Evolutionary conservation across 1,140 invertebrate species (phyloP).

Genomic region (Sitobion miscanthi): DNA sequence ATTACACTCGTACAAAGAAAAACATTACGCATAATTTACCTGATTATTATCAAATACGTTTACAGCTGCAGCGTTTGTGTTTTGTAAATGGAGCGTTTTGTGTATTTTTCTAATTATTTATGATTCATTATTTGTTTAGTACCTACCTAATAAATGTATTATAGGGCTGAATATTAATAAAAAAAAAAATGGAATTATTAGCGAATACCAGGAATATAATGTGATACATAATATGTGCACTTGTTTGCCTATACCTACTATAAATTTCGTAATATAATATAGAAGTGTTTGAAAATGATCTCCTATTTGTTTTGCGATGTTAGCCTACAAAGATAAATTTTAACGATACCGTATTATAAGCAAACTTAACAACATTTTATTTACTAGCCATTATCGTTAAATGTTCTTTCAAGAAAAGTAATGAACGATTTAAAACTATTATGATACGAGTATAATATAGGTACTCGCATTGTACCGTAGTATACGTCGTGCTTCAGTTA

Average conservation of each 20-base stretch:
- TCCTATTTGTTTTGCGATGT: neutral
- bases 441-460: neutral
- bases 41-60: neutral
- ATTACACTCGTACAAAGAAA: neutral
- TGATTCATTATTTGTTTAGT: neutral
- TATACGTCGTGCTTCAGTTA: no score
- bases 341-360: constrained; percentile 10
- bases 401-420: neutral
- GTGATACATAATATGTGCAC: neutral
- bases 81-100: neutral
- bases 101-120: neutral
- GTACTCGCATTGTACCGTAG: no score
- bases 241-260: neutral
- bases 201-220: neutral
- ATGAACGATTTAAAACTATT: neutral
- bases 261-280: neutral
- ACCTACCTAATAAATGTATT: neutral
- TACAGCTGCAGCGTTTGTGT: neutral
- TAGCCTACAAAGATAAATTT: neutral
- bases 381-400: neutral
- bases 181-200: neutral
- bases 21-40: neutral
- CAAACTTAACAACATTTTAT: neutral
- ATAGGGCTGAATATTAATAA: neutral
- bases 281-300: neutral